These are phyloP conservation scores for Limenitis camilla DNA, from an alignment of 2,888 invertebrate genomes.

Conservation along the genomic window DNA sequence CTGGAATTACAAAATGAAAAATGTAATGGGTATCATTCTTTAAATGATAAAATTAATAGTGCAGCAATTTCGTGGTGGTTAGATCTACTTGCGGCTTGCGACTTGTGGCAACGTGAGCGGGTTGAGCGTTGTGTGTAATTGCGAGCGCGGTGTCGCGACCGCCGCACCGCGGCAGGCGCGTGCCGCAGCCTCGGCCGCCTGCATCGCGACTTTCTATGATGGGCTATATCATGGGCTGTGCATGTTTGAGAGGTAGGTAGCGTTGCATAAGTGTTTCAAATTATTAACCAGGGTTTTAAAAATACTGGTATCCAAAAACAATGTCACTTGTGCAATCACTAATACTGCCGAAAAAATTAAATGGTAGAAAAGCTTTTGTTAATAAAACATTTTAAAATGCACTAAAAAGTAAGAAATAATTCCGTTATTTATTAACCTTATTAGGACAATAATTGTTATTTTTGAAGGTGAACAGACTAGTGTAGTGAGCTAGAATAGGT, in stretches of 20 bases:
- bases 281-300: too few species aligned
- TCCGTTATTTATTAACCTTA: too few species aligned
- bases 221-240: constrained; percentile 96
- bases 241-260: constrained; percentile 88
- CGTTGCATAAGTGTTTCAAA: constrained; percentile 2
- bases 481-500: too few species aligned
- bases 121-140: constrained; percentile 43
- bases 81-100: constrained; percentile 34
- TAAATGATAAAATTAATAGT: background rate
- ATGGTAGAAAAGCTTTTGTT: too few species aligned
- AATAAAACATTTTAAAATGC: too few species aligned
- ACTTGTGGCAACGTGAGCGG: constrained; percentile 40
- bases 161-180: constrained; percentile 65
- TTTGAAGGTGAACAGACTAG: too few species aligned
- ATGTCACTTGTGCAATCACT: too few species aligned
- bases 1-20: background rate
- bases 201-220: constrained; percentile 79
- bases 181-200: constrained; percentile 53
- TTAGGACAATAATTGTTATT: too few species aligned
- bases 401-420: too few species aligned
- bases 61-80: constrained; percentile 27
- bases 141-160: constrained; percentile 41
- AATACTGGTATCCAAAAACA: too few species aligned
- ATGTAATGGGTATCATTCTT: background rate
- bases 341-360: too few species aligned